These are phyloP conservation scores for Noctilio leporinus DNA, from an alignment of 2,113 vertebrate genomes.

Conservation along the genomic window DNA sequence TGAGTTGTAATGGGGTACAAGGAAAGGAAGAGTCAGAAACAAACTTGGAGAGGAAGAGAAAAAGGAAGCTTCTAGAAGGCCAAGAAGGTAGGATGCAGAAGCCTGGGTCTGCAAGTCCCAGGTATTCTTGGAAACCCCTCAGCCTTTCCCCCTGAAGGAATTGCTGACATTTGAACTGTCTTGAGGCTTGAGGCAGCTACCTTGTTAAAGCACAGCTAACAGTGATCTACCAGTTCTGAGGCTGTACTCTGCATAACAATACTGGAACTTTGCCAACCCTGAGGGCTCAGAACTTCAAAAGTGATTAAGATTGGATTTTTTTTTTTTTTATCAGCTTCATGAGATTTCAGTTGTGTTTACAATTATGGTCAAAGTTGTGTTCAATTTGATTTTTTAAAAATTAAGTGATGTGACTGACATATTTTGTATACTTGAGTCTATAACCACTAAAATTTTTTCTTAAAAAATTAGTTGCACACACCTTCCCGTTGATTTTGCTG, in stretches of 20 bases:
- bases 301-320: not conserved
- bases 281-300: not conserved
- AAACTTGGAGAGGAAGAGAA: not conserved
- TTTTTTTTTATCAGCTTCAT: not conserved
- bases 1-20: not conserved
- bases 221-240: not conserved
- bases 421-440: not conserved
- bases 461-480: not conserved
- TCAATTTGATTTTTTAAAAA: not conserved
- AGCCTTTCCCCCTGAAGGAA: not conserved
- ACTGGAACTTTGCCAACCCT: not conserved
- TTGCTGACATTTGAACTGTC: not conserved
- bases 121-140: not conserved
- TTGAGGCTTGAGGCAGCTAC: too few relatives aligned
- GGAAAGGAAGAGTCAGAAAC: not conserved
- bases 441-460: not conserved
- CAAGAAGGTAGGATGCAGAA: not conserved
- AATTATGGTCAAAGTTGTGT: not conserved
- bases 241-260: too few relatives aligned
- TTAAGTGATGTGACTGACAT: not conserved
- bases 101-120: not conserved
- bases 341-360: not conserved
- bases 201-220: not conserved
- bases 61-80: not conserved
- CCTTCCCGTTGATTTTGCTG: not conserved